Conservation (phyloP, 2,113 vertebrate species). For the Saiga tatarica region DNA sequence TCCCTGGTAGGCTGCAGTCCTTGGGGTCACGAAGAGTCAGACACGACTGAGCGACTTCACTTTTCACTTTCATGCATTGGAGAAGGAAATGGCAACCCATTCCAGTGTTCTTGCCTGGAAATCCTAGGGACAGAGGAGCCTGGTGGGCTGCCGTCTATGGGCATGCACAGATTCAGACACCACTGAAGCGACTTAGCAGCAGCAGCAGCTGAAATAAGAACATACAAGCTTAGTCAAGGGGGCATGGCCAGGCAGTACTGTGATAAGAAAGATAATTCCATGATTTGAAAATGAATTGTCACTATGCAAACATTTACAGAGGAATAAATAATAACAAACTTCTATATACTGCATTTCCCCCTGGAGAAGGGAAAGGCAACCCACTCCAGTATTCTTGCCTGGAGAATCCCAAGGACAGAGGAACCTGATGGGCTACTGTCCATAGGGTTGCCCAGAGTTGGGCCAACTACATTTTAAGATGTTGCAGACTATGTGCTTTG, state of each 20-base stretch:
- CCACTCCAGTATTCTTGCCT: background rate
- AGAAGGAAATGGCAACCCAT: background rate
- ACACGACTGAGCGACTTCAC: background rate
- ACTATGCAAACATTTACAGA: background rate
- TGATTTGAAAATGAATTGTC: background rate
- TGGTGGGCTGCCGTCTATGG: background rate
- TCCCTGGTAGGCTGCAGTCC: too few species aligned
- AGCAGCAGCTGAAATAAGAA: background rate
- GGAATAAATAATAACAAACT: background rate
- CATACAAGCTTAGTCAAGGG: background rate
- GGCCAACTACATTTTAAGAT: background rate
- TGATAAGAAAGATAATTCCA: background rate
- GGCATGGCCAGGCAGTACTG: background rate
- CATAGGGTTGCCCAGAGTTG: background rate
- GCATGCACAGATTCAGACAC: accelerated
- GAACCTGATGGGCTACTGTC: background rate
- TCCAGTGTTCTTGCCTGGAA: background rate
- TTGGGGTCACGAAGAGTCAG: accelerated
- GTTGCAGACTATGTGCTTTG: background rate
- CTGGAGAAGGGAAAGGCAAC: background rate
- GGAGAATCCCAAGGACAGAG: background rate
- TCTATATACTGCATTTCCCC: background rate
- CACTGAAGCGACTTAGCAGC: background rate
- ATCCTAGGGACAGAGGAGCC: too few species aligned
- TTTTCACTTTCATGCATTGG: background rate